Percentiles rank a stretch among this genome's conserved stretches.
Conservation (phyloP, 2,113 vertebrate species). For the Sapajus apella region DNA sequence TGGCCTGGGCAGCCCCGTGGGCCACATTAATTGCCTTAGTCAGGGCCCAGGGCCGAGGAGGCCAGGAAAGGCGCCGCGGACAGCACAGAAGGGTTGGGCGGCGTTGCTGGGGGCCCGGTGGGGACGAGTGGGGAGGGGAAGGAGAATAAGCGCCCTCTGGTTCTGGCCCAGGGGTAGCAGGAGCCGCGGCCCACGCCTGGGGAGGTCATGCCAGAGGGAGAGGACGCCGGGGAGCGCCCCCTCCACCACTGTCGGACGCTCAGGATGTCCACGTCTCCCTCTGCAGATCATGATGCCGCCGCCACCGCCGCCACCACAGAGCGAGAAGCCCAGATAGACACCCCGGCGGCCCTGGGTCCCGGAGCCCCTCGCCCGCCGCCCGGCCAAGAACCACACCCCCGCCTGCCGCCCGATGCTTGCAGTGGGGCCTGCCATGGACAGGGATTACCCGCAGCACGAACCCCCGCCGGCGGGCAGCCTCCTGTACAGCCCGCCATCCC, state of each 20-base stretch:
- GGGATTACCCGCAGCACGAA: constrained; percentile 81
- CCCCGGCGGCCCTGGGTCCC: neutral
- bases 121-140: neutral
- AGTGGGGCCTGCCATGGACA: constrained; percentile 84
- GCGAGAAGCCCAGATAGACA: constrained; percentile 78
- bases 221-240: too few species aligned
- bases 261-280: accelerated
- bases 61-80: neutral
- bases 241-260: neutral
- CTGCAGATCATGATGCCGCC: constrained; percentile 77
- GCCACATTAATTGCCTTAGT: neutral
- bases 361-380: constrained; percentile 39
- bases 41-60: neutral
- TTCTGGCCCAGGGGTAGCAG: neutral
- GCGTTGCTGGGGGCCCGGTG: accelerated
- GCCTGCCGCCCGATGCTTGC: constrained; percentile 81
- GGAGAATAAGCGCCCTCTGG: neutral
- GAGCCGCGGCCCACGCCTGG: too few species aligned
- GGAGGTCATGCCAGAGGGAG: too few species aligned
- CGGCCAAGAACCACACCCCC: constrained; percentile 46
- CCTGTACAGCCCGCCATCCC: constrained; percentile 66
- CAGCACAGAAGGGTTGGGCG: neutral
- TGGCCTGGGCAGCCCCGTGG: neutral
- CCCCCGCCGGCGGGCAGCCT: constrained; percentile 77
- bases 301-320: neutral